A percentile compares a stretch with the other conserved stretches of the same genome.
Conservation (phyloP, 2,797 vertebrate genomes). For the Melanotaenia pygmaea region DNA sequence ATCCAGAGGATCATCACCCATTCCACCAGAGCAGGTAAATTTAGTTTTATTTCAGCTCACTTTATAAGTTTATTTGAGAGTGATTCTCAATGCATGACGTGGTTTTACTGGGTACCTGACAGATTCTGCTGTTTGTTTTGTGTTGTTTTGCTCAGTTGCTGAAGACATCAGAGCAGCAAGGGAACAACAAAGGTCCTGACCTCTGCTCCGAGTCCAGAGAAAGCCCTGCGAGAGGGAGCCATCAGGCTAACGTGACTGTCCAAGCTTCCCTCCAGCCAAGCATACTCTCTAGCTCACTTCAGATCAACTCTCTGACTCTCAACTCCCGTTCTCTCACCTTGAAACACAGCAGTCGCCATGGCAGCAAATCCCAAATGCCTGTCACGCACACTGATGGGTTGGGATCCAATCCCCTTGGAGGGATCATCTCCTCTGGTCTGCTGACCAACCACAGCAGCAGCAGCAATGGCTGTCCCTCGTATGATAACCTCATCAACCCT, state of each 20-base stretch:
- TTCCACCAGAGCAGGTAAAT: slow-evolving; percentile 90
- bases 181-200: slow-evolving; percentile 82
- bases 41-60: not conserved
- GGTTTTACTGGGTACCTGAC: slow-evolving; percentile 22
- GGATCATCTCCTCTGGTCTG: slow-evolving; percentile 80
- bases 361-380: slow-evolving; percentile 80
- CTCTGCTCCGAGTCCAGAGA: slow-evolving; percentile 78
- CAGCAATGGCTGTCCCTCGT: slow-evolving; percentile 87
- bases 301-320: slow-evolving; percentile 87
- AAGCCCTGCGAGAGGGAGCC: slow-evolving; percentile 83
- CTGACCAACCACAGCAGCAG: slow-evolving; percentile 89
- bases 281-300: slow-evolving; percentile 82
- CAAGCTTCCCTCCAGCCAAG: slow-evolving; percentile 41
- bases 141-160: slow-evolving; percentile 59
- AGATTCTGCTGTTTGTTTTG: slow-evolving; percentile 9
- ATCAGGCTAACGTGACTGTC: slow-evolving; percentile 69
- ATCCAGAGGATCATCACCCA: slow-evolving; percentile 90
- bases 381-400: slow-evolving; percentile 80
- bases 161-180: slow-evolving; percentile 77
- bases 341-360: slow-evolving; percentile 85
- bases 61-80: not conserved
- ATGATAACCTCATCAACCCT: slow-evolving; percentile 89
- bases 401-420: slow-evolving; percentile 77
- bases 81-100: not conserved
- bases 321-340: slow-evolving; percentile 91